A percentile compares a stretch with the other conserved stretches of the same genome.
These are phyloP conservation scores for Danio tinwini DNA, from an alignment of 2,797 vertebrate species.

Conservation along the genomic window DNA sequence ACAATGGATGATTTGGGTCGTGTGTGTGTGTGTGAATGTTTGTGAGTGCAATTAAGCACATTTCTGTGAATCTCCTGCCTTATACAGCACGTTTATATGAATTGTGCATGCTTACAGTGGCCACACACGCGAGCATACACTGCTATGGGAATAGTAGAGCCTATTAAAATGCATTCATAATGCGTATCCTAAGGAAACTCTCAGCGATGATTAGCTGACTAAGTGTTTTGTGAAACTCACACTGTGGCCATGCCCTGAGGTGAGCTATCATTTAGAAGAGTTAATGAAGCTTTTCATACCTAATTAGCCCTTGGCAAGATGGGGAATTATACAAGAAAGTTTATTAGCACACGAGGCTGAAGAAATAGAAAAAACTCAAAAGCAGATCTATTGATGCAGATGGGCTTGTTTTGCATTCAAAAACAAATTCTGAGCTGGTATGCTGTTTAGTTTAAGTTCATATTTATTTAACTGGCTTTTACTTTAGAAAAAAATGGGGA, in stretches of 20 bases:
- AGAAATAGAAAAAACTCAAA: slow-evolving; percentile 29
- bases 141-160: slow-evolving; percentile 8
- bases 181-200: slow-evolving; percentile 29
- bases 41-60: slow-evolving; percentile 19
- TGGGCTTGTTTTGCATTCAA: background rate
- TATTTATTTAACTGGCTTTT: background rate
- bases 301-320: slow-evolving; percentile 62
- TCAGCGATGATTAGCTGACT: slow-evolving; percentile 53
- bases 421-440: background rate
- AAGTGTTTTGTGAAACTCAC: slow-evolving; percentile 47
- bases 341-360: slow-evolving; percentile 29
- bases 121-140: slow-evolving; percentile 25
- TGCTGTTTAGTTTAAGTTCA: background rate
- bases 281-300: slow-evolving; percentile 75
- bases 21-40: background rate
- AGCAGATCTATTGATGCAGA: slow-evolving; percentile 20
- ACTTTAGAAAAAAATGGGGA: background rate
- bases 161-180: slow-evolving; percentile 38
- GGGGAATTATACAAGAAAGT: slow-evolving; percentile 40
- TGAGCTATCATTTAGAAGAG: slow-evolving; percentile 59
- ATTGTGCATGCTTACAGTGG: slow-evolving; percentile 18
- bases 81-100: background rate
- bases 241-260: slow-evolving; percentile 49
- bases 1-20: background rate
- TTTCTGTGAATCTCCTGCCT: slow-evolving; percentile 2